Base-by-base conservation (phyloP, 2,113 vertebrate genomes). In the Thunnus maccoyii region DNA sequence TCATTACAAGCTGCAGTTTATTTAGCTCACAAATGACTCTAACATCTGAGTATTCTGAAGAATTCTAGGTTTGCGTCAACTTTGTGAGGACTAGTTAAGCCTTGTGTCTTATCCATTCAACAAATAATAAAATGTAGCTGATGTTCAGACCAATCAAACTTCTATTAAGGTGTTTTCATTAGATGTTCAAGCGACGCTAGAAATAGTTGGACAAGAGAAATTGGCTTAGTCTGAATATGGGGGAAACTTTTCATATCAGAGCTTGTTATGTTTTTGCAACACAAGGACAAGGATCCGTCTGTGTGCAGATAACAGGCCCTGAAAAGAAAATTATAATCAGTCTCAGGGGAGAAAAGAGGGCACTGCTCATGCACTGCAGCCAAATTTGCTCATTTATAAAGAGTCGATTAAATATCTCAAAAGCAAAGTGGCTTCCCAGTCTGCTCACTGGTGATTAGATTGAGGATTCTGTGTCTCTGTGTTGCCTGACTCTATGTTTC, bases 261-360 rank as follows among this genome's bases (percentile, higher is more conserved):
- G 78, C 78, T 82, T 76, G 82, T 87, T 83, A 78, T 80, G 58
- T 86, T 84, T 41, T 72, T 85, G 66, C 70, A 69, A 76, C 9
- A 47, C 63, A 86, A 79, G 80, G 70, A 89, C 74, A 70, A 52
- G 66, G 61, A 79, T 86, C 82, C 85, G 82, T 89, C 84, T 85
- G 75, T 80, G 86, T 79, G 56, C 73, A 77, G 78, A 90, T 88
- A 86, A 84, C 75, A 65, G 73, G 81, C 71, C 74, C 64, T 15
- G 61, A 78, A 86, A 87, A 67, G 64, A 82, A 91, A 85, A 87
- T 84, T 86, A 82, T 86, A 91, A 90, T 91, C 80, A 86, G 81
- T 71, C 89, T 78, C 80, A 0, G 25, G 84, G 89, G 84, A 85
- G 47, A 71, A 69, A 66, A 67, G 57, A 75, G 80, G 75, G 44